A percentile compares a stretch with the other conserved stretches of the same genome.
These are phyloP conservation scores for Liparis tanakae DNA, from an alignment of 2,797 vertebrate species.

Conservation along the genomic window DNA sequence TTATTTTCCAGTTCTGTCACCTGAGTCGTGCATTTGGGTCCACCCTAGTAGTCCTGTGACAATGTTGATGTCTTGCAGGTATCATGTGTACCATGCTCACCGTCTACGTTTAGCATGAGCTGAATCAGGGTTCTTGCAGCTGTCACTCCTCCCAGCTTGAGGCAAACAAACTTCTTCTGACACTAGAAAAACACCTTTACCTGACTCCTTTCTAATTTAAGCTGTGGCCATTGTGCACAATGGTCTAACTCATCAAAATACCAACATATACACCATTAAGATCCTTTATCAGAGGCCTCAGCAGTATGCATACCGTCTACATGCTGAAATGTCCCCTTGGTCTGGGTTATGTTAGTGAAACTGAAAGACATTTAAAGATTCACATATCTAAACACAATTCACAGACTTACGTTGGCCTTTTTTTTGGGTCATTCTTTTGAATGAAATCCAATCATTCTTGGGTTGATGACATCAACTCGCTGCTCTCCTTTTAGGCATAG, in stretches of 20 bases:
- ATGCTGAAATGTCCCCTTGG: not conserved
- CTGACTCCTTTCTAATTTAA: not conserved
- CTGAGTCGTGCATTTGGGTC: too few species aligned
- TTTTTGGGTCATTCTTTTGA: not conserved
- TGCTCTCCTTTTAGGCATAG: not conserved
- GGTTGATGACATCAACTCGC: too few species aligned
- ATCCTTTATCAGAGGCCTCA: too few species aligned
- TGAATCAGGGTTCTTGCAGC: not conserved
- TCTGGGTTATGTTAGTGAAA: not conserved
- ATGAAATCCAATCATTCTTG: not conserved
- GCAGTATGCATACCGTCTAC: too few species aligned
- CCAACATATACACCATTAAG: not conserved
- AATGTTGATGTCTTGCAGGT: not conserved
- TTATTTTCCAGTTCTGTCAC: too few species aligned
- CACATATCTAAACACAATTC: not conserved
- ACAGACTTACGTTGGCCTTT: not conserved
- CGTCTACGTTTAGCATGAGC: not conserved
- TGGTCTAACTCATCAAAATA: not conserved
- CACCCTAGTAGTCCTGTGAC: too few species aligned
- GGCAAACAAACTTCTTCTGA: not conserved
- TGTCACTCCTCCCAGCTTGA: not conserved
- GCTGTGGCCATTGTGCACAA: not conserved
- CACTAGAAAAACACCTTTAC: too few species aligned
- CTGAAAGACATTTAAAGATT: not conserved
- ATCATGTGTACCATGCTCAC: not conserved